Base-by-base conservation (phyloP, 2,797 vertebrate genomes). In the Crenuchus spilurus region DNA sequence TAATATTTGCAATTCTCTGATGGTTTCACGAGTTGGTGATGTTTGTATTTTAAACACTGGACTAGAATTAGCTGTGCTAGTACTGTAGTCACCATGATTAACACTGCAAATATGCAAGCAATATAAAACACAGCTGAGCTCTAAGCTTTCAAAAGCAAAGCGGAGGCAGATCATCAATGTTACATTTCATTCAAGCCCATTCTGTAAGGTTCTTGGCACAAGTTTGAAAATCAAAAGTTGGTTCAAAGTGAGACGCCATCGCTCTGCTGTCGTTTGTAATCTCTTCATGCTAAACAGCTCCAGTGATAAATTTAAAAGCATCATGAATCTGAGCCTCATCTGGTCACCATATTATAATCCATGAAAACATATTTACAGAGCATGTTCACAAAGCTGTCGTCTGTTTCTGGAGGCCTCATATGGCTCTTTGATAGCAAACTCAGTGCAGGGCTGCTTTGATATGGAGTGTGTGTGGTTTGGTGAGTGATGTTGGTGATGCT, bases 391-490 rank as follows among this genome's bases (percentile, higher is more conserved):
- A 41, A 46, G 57, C 48, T 52, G 26, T 28, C 54, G 16, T 60
- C n/a, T 44, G 52, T 44, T 51, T 68, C 58, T 61, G 22, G 11
- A 60, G 46, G 44, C 37, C 44, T 22, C 61, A 61, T 54, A 55
- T 55, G 64, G 57, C 28, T 49, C 72, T 79, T 70, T 76, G 61
- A 74, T 76, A 67, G 39, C 62, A 37, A 60, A 70, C 42, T 52
- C 41, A 51, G 46, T n/a, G 42, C 44, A 39, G 26, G 8, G 11
- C 39, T 35, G 57, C 24, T 70, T 72, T 66, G 26, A 61, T 74
- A 33, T 35, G 41, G 3, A 49, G 20, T 48, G 55, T 54, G 66
- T 51, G 55, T 35, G 68, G 26, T 51, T 35, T 35, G 75, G 13
- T 26, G 65, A 71, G 61, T 33, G 37, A 72, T 35, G 39, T 48